Conservation (phyloP, 2,888 invertebrate genomes). For the Camptogramma bilineatum region DNA sequence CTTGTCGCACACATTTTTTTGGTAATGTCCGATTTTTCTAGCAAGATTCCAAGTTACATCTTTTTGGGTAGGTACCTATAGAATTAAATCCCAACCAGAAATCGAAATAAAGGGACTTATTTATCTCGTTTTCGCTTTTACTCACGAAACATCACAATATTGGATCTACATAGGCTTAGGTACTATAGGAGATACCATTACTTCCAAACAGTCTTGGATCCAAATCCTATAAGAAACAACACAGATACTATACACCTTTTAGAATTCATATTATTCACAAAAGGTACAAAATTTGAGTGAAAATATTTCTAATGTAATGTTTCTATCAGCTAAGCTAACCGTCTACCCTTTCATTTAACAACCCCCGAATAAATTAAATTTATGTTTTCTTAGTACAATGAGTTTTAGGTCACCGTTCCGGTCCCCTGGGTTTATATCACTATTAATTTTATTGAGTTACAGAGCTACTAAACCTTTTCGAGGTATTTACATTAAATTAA, state of each 20-base stretch:
- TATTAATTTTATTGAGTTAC: slow-evolving; percentile 16
- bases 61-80: no score
- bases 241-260: background rate
- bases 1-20: no score
- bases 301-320: background rate
- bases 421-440: slow-evolving; percentile 10
- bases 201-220: no score
- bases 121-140: no score
- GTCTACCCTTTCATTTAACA: slow-evolving; percentile 8
- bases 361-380: slow-evolving; percentile 36
- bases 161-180: no score
- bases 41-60: no score
- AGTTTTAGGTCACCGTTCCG: slow-evolving; percentile 13
- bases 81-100: no score
- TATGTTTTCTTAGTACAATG: slow-evolving; percentile 44
- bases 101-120: no score
- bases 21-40: no score
- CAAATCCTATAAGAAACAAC: no score
- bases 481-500: background rate
- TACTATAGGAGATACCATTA: no score
- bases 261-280: background rate
- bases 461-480: slow-evolving; percentile 12
- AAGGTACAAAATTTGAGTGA: background rate
- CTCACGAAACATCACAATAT: no score
- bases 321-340: background rate